phyloP scores from a whole-genome alignment of 1,140 invertebrate species.

The Solenopsis fugax region DNA sequence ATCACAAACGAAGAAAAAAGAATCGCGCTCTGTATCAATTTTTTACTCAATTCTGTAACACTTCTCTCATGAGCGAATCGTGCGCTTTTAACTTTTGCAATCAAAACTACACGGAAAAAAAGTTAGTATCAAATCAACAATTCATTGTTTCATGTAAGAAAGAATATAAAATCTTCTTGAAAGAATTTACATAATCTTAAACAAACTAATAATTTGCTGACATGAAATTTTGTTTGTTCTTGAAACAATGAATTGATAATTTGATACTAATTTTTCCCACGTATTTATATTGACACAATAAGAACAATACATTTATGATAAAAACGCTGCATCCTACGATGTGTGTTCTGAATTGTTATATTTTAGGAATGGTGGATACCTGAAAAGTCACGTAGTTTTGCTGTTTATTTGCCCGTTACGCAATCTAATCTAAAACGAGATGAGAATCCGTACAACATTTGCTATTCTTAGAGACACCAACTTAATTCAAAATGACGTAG shows the following conservation, averaged over 20 bases:
- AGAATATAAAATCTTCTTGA: no score
- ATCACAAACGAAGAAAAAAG: neutral
- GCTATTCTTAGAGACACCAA: constrained; percentile 35
- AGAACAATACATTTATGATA: neutral
- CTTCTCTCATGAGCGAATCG: neutral
- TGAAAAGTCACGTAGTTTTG: constrained; percentile 8
- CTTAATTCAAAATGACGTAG: constrained; percentile 23
- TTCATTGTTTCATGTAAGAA: no score
- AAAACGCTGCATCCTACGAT: neutral
- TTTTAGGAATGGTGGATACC: neutral
- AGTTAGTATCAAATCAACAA: no score
- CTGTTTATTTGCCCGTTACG: neutral
- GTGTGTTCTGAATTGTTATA: neutral
- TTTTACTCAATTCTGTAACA: neutral
- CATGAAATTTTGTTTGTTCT: no score
- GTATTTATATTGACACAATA: neutral
- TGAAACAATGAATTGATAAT: no score
- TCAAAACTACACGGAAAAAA: neutral
- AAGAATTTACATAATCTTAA: no score
- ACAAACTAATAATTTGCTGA: no score
- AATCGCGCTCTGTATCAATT: neutral
- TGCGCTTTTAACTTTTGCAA: neutral
- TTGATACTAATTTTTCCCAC: no score
- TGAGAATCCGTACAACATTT: constrained; percentile 1
- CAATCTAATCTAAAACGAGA: constrained; percentile 26